Base-by-base conservation (phyloP, 2,797 vertebrate species). In the Tenualosa ilisha region DNA sequence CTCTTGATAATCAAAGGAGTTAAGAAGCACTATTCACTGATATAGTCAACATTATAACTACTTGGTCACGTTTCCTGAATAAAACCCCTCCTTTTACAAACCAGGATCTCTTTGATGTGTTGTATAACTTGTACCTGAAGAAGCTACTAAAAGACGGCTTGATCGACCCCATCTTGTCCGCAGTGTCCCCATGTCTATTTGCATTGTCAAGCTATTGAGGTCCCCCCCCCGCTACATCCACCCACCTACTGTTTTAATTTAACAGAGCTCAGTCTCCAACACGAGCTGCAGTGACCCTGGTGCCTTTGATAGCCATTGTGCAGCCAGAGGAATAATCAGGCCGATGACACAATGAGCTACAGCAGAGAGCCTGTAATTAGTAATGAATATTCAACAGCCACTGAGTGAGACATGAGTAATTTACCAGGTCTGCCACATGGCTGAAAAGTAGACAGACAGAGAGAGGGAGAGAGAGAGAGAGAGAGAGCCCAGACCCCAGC, bases 311-410 rank as follows among this genome's bases (percentile, higher is more conserved):
- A 91, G 91, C 90, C 90, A 90, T 92, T 93, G 20, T 85, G 88
- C 88, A 3, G 54, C 54, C 89, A 90, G 85, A 85, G 86, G 90
- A 93, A 94, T 95, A 93, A 95, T 95, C 92, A 91, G 89, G 84
- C 91, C 93, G 85, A 84, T 84, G 84, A 87, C 91, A 94, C 94
- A 95, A 94, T 91, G 85, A 93, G 87, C 50, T 12, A 79, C 84
- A 82, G 84, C 26, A 81, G 81, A 84, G 88, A 89, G 89, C 72
- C 86, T 84, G 20, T 95, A 95, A 95, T 94, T 91, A 92, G 87
- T 91, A 89, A 95, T 95, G 94, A 96, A 96, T 96, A 96, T 95
- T 95, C 94, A 93, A 89, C 89, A 90, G 85, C 82, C 89, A 85
- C 89, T 90, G 81, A 20, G 81, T 83, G 87, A 85, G 87, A 85